Evolutionary conservation across 92 coral and sea anemone genomes (phyloP), one percentile per base, ranked within the genome.

Genomic region (Phenganax marumi): DNA sequence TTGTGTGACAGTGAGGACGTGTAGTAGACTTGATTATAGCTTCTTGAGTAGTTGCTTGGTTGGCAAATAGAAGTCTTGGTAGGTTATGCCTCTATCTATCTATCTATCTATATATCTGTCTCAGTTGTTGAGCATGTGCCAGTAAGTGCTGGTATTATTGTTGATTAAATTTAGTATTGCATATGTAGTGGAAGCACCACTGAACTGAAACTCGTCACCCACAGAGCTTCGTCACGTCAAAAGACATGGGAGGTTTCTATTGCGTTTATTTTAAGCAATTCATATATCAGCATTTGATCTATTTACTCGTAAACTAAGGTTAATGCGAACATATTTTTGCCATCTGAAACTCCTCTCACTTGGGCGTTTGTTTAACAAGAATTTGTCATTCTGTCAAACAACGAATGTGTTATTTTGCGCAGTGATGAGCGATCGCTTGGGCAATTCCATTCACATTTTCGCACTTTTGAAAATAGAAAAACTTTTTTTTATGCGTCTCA

Each of bases 311-410:
- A 66, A 66, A 66, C 43, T 66, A 66, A 66, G 72, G 49, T 66
- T 66, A 66, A 66, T 66, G 50, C 43, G 72, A 66, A 66, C 72
- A 66, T 66, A 66, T 1, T 66, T 66, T 66, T 66, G 50, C 48
- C 72, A 66, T 66, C 72, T 66, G 72, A 66, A 66, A 66, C 10
- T 19, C 50, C 72, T 66, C 72, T 6, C 12, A 5, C 8, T 25
- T 66, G 12, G 72, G 5, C 72, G 72, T 25, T 25, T 66, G 72
- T 66, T 66, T 66, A 66, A 66, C 43, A 66, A 66, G n/a, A 66
- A 14, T 9, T 25, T 66, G 72, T 66, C 72, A 66, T 47, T 17
- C 72, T 25, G 43, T 33, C 43, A 33, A 33, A 33, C 43, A 25
- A 66, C 22, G 21, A 66, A 66, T 66, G 72, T 66, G 49, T 66